Evolutionary conservation across 2,888 invertebrate species (phyloP), one percentile per base, ranked within the genome.

Genomic region (Spialia ferax): DNA sequence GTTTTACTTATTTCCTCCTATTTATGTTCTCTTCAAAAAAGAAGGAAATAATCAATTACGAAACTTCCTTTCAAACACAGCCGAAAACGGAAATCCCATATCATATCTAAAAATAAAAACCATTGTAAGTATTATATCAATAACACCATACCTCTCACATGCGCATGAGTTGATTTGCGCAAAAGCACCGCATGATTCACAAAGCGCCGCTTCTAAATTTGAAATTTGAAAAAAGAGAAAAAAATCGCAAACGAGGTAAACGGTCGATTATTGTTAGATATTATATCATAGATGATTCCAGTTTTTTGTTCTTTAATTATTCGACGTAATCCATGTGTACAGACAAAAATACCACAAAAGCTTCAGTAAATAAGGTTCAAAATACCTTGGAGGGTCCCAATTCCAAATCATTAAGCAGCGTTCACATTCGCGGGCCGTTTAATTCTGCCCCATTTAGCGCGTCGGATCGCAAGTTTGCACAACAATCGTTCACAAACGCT

Each of bases 381-480:
- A 45, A 67, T 68, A 74, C 0, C 23, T 11, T 8, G 66, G 18
- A 2, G 22, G 23, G 35, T 60, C 65, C 79, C 80, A 82, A 80
- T 92, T 91, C 90, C 88, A 84, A 86, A 84, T 91, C 92, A 93
- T 93, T 93, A 93, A 83, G 87, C 90, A 83, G 74, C 80, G 86
- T 90, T 86, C 90, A 90, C 91, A 92, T 85, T 80, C 83, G 82
- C 87, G 83, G 76, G 74, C 77, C 86, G 84, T 88, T 90, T 88
- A 89, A 82, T 87, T 82, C 79, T 88, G 92, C 84, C 87, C 93
- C 93, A 93, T 93, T 91, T 91, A 86, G 85, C 91, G 87, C 80
- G 83, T 86, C 91, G 84, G 89, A 93, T 91, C 84, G 84, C 77
- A 80, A 92, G 92, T 92, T 92, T 92, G 89, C 91, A 88, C 92